Evolutionary conservation across 2,113 vertebrate genomes (phyloP).

Genomic region (Myrmophylax atrothorax): DNA sequence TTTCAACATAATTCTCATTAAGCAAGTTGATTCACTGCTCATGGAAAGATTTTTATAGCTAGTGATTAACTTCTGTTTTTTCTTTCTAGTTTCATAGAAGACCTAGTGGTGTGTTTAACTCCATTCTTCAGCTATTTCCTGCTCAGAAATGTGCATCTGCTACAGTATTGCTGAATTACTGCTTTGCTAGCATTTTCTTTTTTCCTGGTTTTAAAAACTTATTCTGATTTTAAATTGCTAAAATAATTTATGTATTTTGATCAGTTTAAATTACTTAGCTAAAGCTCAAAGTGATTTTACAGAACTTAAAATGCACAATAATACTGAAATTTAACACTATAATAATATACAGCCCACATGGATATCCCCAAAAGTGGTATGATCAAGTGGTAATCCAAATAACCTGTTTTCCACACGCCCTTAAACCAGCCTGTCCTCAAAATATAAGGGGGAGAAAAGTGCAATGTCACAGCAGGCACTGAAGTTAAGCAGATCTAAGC

Average conservation of each 20-base stretch:
- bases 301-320: neutral
- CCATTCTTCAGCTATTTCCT: neutral
- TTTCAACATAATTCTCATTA: conserved; percentile 12
- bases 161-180: neutral
- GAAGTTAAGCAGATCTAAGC: conserved; percentile 41
- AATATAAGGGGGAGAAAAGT: neutral
- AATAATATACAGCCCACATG: neutral
- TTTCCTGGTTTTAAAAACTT: neutral
- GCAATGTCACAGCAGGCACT: neutral
- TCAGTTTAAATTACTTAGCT: neutral
- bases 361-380: neutral
- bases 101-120: neutral
- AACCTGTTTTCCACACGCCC: neutral
- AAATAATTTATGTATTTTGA: neutral
- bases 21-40: conserved; percentile 27
- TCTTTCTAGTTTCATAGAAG: neutral
- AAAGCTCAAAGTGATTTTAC: neutral
- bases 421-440: neutral
- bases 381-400: neutral
- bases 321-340: neutral
- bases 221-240: neutral
- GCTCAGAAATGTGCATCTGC: neutral
- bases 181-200: neutral
- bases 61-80: neutral
- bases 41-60: neutral